Base-by-base conservation (phyloP, 2,113 vertebrate genomes). In the Pungitius pungitius region DNA sequence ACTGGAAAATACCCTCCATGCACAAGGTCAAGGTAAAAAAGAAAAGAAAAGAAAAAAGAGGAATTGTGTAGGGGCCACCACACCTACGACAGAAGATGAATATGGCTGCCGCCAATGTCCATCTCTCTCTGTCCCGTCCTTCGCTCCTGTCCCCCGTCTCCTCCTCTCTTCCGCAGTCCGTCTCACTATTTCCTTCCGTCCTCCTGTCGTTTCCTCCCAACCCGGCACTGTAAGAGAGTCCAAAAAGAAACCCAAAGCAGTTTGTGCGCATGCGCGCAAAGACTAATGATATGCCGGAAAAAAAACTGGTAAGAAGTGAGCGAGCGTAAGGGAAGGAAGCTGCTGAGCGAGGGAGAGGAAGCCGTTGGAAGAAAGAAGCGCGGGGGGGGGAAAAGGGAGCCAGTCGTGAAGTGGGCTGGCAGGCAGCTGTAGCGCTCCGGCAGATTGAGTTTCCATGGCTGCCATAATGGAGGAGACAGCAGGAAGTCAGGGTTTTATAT, bases 1-100 rank as follows among this genome's bases (percentile, higher is more conserved):
- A 99, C 97, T 97, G 96, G 95, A 97, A 97, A 96, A 96, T 96
- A 96, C 96, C 96, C 95, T 94, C 94, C 94, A 95, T 92, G 39
- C 92, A 85, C 96, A 99, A 99, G 98, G 98, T 99, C 97, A 99
- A 96, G 95, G 95, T 96, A 96, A 81, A 81, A 85, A 86, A 84
- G 52, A 24, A 24, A 43, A 64, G 47, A 69, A 72, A 62, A 45
- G n/a, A 30, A 30, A 43, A 64, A 43, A 90, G 93, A 83, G 92
- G 92, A 84, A 96, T 95, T 94, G 89, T 92, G 93, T 90, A 90
- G 92, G 93, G 69, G 58, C 70, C 47, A 80, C 81, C 51, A 72
- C 80, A 82, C 73, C 72, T 58, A 79, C 77, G 69, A 51, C 59
- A 74, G 69, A 68, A 87, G 81, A 89, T 80, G 76, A 83, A 89